These are phyloP conservation scores for Gastracanthus pulcherrimus DNA, from an alignment of 2,888 invertebrate genomes.

Conservation along the genomic window DNA sequence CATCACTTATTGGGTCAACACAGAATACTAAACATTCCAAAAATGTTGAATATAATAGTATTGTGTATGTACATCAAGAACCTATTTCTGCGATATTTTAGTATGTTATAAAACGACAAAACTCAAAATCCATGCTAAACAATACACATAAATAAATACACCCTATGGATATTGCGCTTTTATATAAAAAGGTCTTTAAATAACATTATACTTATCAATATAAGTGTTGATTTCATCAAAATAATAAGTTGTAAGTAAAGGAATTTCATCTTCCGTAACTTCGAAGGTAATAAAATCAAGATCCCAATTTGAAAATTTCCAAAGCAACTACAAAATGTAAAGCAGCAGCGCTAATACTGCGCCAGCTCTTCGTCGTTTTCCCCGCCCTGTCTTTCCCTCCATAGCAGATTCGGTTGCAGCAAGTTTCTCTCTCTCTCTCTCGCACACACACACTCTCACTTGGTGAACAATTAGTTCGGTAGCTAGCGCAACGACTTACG, in stretches of 20 bases:
- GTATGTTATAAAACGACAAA: too few relatives aligned
- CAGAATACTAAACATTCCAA: not conserved
- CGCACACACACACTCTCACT: not conserved
- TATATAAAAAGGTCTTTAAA: too few relatives aligned
- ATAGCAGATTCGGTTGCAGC: too few relatives aligned
- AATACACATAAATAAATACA: not conserved
- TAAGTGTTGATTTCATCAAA: too few relatives aligned
- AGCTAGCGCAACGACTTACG: not conserved
- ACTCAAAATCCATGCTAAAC: not conserved
- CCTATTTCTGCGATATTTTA: too few relatives aligned
- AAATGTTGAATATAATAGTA: not conserved
- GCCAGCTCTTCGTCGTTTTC: not conserved
- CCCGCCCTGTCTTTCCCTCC: not conserved
- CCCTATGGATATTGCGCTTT: not conserved
- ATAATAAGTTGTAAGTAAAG: not conserved
- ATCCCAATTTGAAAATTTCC: not conserved
- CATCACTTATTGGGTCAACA: not conserved
- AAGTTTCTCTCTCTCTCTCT: not conserved
- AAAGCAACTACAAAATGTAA: not conserved
- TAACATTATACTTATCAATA: too few relatives aligned
- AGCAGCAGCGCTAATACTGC: not conserved
- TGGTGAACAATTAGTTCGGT: conserved; percentile 25
- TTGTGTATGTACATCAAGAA: too few relatives aligned
- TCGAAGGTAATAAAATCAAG: not conserved
- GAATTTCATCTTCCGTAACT: not conserved